Evolutionary conservation across 2,113 vertebrate genomes (phyloP), one percentile per base, ranked within the genome.

Genomic region (Archocentrus centrarchus): DNA sequence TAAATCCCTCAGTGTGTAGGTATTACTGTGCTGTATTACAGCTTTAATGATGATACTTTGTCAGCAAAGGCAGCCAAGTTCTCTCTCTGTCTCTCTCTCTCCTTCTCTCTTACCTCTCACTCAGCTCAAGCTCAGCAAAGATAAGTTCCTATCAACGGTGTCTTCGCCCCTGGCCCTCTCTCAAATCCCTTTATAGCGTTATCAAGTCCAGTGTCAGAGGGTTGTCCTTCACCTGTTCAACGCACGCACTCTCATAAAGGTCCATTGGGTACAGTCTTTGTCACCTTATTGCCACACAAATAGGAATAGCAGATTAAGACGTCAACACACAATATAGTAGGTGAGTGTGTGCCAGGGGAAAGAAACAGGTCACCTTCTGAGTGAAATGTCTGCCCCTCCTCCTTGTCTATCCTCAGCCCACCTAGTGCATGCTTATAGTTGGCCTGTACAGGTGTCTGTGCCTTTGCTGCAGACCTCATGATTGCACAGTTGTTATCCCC

Each of bases 211-310:
- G 86, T 94, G 94, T 94, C 92, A 92, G 89, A 68, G 73, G 47
- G 83, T 92, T 91, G 93, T 94, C 93, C 94, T 94, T 96, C 93
- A 94, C 91, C 94, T 92, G 92, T 89, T 88, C 82, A 85, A 89
- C 91, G 89, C 80, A 80, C 57, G 18, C n/a, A 44, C 61, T 14
- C 89, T 91, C 82, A 86, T 89, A 88, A 91, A 92, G 87, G 89
- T 79, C 87, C n/a, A 63, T 83, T 14, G 86, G 84, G 87, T 58
- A 32, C 80, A 61, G 59, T 84, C 79, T 61, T 35, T 62, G 61
- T 87, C 84, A 70, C 82, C 73, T 77, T 82, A 82, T 75, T 82
- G 87, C 89, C 77, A 58, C 87, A 84, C 77, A 50, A 80, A 89
- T 73, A 82, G 80, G 75, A 85, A 53, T 39, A 62, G 58, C 73